These are phyloP conservation scores for Tragelaphus strepsiceros DNA, from an alignment of 2,113 vertebrate genomes.

Conservation along the genomic window DNA sequence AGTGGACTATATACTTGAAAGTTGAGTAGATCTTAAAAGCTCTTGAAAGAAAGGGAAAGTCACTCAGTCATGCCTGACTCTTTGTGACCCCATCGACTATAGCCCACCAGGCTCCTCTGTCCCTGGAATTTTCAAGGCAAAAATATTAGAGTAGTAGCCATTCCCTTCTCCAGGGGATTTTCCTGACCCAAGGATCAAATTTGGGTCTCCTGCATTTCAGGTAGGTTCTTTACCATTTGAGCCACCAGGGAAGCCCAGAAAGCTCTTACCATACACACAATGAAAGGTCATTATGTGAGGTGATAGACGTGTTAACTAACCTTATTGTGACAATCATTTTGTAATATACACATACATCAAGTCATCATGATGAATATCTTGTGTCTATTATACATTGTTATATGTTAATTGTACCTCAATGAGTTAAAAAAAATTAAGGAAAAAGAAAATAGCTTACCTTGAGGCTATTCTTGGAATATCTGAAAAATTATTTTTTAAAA, in stretches of 20 bases:
- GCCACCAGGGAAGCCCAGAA: neutral
- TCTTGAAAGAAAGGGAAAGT: neutral
- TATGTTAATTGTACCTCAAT: neutral
- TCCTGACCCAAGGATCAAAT: neutral
- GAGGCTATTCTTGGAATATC: neutral
- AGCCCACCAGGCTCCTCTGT: neutral
- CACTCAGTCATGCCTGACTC: neutral
- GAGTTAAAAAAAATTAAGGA: neutral
- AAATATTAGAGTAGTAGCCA: neutral
- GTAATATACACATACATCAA: neutral
- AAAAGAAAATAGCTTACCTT: neutral
- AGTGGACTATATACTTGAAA: neutral
- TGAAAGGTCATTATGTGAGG: neutral
- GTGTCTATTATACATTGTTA: neutral
- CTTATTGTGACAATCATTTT: neutral
- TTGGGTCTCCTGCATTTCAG: neutral
- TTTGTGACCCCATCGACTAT: neutral
- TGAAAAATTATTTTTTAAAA: neutral
- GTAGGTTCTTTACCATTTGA: neutral
- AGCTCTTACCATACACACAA: neutral
- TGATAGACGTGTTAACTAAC: neutral
- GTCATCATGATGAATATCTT: neutral
- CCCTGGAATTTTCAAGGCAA: neutral
- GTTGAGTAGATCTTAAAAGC: neutral
- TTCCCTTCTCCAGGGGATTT: neutral